A percentile compares a stretch with the other conserved stretches of the same genome.
These are phyloP conservation scores for Zoanthus solanderi DNA, from an alignment of 92 coral and sea anemone genomes.

Conservation along the genomic window DNA sequence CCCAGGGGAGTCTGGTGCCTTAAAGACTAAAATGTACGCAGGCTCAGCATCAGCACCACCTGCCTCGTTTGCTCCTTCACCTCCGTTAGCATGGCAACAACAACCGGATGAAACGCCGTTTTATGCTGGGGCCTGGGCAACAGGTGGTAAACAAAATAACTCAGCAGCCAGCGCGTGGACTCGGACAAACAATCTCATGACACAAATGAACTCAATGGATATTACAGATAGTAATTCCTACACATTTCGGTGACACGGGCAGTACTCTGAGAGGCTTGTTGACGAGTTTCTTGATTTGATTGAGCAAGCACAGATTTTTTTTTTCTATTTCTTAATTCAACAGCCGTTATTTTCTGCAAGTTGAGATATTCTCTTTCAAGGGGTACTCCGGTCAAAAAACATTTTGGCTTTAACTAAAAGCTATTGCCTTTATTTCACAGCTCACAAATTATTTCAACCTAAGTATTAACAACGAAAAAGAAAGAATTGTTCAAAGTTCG, in stretches of 20 bases:
- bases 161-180: conserved; percentile 15
- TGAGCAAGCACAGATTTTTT: too few species aligned
- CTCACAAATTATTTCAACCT: too few species aligned
- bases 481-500: too few species aligned
- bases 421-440: too few species aligned
- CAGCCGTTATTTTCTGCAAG: too few species aligned
- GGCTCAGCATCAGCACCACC: conserved; percentile 88
- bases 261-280: too few species aligned
- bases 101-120: conserved; percentile 17
- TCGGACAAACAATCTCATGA: not conserved
- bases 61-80: conserved; percentile 86
- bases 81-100: conserved; percentile 95
- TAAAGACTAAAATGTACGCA: conserved; percentile 83
- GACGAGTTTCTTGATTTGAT: too few species aligned
- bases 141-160: not conserved
- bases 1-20: conserved; percentile 56
- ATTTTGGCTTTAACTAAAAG: too few species aligned
- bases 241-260: conserved; percentile 12
- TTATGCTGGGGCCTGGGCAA: not conserved
- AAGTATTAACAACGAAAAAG: too few species aligned
- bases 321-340: too few species aligned
- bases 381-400: too few species aligned
- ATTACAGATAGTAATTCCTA: not conserved
- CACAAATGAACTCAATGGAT: conserved; percentile 19
- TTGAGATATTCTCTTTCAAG: too few species aligned